Base-by-base conservation (phyloP, 2,888 invertebrate genomes). In the Deilephila elpenor region DNA sequence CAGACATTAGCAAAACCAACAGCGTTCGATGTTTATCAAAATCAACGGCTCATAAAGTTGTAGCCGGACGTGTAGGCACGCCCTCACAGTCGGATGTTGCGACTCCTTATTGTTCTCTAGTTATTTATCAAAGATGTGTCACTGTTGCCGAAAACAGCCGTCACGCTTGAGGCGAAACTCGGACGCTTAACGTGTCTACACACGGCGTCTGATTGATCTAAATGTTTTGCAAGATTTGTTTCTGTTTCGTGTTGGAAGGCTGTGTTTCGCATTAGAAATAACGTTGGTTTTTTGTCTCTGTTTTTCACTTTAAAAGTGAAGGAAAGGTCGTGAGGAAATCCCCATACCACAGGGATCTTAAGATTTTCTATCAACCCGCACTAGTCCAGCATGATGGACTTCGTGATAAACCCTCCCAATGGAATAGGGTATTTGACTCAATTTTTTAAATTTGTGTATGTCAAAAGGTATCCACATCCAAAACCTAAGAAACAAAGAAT, bases 51-150 rank as follows among this genome's bases (percentile, higher is more conserved):
- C 84, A 86, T 86, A 85, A 83, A 87, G 74, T 76, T 75, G 78
- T 67, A 59, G 67, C 25, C 64, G 59, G 72, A 73, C 37, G 59
- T 34, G 44, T 25, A 67, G 86, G 80, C 84, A 83, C 85, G 82
- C 83, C 84, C 83, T 37, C 64, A 83, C 82, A 76, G 74, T 80
- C 90, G 90, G 91, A 91, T 86, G 83, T 90, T 88, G 89, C 88
- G 82, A 81, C 78, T 78, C 78, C 76, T 84, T 82, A 89, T 91
- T 90, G 90, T 91, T 89, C 84, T 84, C 82, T 77, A 78, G 82
- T 81, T 83, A 85, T 86, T 85, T 84, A 87, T 88, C 88, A 87
- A 78, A 82, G 79, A 78, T 77, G 80, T 73, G 74, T 76, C 76
- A 74, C 77, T 80, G 82, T 80, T 83, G 76, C 77, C 79, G 80